Evolutionary conservation across 2,888 invertebrate genomes (phyloP).

Genomic region (Epinotia ramella): DNA sequence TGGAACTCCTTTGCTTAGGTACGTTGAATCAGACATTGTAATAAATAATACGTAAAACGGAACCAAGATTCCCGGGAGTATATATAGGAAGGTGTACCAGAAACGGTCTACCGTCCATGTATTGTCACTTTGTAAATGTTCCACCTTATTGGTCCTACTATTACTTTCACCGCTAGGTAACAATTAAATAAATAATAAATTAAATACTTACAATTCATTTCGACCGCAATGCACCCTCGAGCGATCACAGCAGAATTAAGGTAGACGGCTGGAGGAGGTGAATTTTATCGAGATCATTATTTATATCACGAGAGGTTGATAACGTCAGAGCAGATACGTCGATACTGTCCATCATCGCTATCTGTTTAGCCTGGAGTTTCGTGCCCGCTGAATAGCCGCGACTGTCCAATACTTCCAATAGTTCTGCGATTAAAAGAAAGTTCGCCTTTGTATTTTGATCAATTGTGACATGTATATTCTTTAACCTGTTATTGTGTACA

Average conservation of each 20-base stretch:
- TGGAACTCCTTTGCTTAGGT: no score
- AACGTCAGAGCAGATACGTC: conserved; percentile 62
- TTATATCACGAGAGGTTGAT: conserved; percentile 64
- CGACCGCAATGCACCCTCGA: conserved; percentile 63
- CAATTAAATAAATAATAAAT: conserved; percentile 10
- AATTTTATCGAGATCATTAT: conserved; percentile 76
- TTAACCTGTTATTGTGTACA: no score
- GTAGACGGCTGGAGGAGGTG: conserved; percentile 57
- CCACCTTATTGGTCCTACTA: not conserved
- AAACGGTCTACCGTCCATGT: no score
- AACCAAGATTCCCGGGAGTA: no score
- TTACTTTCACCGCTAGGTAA: not conserved
- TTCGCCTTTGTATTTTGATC: no score
- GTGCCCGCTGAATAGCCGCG: conserved; percentile 10
- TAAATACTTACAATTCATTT: conserved; percentile 74
- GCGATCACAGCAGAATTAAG: conserved; percentile 72
- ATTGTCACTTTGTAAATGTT: not conserved
- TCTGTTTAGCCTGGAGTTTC: conserved; percentile 37
- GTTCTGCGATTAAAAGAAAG: conserved; percentile 1
- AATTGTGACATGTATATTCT: no score
- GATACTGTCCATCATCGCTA: conserved; percentile 72
- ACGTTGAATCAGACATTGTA: no score
- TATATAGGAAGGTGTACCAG: no score
- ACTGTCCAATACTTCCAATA: conserved; percentile 14
- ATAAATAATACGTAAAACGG: no score